Conservation (phyloP, 2,888 invertebrate species). For the Amblyjoppa fuscipennis region DNA sequence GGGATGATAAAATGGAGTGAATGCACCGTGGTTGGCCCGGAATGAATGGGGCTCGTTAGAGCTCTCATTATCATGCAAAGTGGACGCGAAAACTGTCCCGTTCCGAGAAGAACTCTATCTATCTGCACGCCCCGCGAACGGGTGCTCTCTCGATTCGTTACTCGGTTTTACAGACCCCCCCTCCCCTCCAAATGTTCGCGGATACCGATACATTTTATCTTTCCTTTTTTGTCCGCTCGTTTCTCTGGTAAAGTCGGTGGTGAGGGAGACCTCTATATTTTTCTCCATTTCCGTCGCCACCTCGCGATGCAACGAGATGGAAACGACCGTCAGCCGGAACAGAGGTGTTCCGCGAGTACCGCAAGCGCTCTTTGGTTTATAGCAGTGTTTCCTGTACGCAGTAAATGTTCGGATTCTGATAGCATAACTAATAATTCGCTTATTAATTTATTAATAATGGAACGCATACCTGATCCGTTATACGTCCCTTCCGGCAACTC, state of each 20-base stretch:
- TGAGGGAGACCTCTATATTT: conserved; percentile 14
- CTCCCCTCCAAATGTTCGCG: conserved; percentile 32
- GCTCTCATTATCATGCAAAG: conserved; percentile 78
- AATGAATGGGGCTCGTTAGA: conserved; percentile 79
- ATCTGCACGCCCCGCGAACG: conserved; percentile 31
- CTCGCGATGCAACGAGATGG: conserved; percentile 4
- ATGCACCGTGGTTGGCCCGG: conserved; percentile 55
- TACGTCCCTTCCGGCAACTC: not conserved
- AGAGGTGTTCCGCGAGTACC: not conserved
- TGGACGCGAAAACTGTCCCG: conserved; percentile 74
- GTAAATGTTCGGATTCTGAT: not conserved
- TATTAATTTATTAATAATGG: not conserved
- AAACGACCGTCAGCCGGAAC: not conserved
- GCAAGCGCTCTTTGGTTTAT: not conserved
- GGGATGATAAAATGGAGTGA: conserved; percentile 65
- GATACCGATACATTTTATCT: conserved; percentile 58
- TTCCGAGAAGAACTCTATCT: conserved; percentile 58
- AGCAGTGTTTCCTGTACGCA: not conserved
- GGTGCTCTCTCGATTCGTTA: conserved; percentile 57
- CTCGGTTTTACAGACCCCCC: conserved; percentile 25
- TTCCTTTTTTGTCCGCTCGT: conserved; percentile 5
- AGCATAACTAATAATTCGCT: not conserved
- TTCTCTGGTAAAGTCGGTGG: not conserved
- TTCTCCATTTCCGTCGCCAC: conserved; percentile 10
- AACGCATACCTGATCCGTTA: not conserved